These are phyloP conservation scores for Sminthurinus signatus DNA, from an alignment of 1,140 invertebrate genomes.

Conservation along the genomic window DNA sequence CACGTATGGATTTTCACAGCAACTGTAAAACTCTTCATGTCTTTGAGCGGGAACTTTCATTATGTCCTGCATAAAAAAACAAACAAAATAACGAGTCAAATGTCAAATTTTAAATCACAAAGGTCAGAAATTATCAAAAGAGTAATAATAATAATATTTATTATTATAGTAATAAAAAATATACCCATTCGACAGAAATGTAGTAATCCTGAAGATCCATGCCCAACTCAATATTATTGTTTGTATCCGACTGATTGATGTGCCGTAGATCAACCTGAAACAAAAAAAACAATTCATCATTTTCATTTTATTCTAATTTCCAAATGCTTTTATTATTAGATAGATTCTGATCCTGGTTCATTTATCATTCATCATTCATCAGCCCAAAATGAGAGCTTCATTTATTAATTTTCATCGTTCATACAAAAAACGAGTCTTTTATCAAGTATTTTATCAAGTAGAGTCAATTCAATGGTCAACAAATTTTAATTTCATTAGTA, in stretches of 20 bases:
- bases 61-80: too few relatives aligned
- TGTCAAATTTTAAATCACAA: too few relatives aligned
- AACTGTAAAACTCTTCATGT: conserved; percentile 84
- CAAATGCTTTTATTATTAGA: background rate
- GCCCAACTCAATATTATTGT: conserved; percentile 73
- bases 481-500: too few relatives aligned
- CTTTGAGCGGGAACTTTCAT: conserved; percentile 77
- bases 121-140: too few relatives aligned
- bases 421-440: background rate
- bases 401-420: background rate
- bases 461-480: background rate
- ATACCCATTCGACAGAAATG: conserved; percentile 96
- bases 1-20: conserved; percentile 56
- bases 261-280: conserved; percentile 78
- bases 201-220: conserved; percentile 92
- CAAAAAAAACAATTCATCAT: conserved; percentile 35
- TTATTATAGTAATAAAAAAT: too few relatives aligned
- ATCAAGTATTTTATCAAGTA: background rate
- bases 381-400: background rate
- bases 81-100: too few relatives aligned
- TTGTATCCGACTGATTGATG: conserved; percentile 61
- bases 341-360: background rate
- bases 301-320: background rate
- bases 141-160: too few relatives aligned
- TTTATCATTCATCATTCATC: background rate